Conservation (phyloP, 1,140 invertebrate genomes). For the Hypsibius dujardini region DNA sequence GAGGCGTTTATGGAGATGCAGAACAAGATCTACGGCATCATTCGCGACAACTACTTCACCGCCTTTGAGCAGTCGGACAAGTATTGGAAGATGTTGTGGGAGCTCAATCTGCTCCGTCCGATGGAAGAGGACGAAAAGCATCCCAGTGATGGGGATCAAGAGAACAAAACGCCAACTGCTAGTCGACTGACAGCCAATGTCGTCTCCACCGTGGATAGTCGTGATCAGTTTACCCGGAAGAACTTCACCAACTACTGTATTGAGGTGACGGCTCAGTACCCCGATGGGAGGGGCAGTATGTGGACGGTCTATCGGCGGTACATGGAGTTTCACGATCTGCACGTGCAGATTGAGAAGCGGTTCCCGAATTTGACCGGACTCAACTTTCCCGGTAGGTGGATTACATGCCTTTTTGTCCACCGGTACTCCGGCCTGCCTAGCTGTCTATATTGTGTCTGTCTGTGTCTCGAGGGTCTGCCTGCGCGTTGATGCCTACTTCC, state of each 20-base stretch:
- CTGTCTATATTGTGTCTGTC: no score
- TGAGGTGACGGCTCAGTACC: neutral
- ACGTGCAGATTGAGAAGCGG: conserved; percentile 24
- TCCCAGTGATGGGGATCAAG: neutral
- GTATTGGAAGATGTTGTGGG: neutral
- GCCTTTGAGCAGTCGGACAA: conserved; percentile 13
- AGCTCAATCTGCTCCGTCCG: conserved; percentile 13
- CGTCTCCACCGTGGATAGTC: neutral
- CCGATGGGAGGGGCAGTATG: neutral
- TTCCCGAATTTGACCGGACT: conserved; percentile 30
- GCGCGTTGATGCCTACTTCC: no score
- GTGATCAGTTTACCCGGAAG: neutral
- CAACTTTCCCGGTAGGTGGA: conserved; percentile 30
- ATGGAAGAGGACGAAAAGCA: conserved; percentile 3
- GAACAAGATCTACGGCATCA: conserved; percentile 16
- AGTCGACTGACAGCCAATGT: neutral
- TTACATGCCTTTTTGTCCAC: no score
- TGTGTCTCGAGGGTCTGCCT: no score
- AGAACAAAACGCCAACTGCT: neutral
- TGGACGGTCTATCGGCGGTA: conserved; percentile 33
- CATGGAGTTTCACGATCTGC: conserved; percentile 35
- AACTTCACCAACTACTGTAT: conserved; percentile 3
- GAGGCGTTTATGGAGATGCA: conserved; percentile 7
- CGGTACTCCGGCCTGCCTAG: no score
- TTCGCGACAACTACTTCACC: conserved; percentile 17